A percentile compares a stretch with the other conserved stretches of the same genome.
phyloP scores from a whole-genome alignment of 1,140 invertebrate species.

The Cyphomyrmex costatus region DNA sequence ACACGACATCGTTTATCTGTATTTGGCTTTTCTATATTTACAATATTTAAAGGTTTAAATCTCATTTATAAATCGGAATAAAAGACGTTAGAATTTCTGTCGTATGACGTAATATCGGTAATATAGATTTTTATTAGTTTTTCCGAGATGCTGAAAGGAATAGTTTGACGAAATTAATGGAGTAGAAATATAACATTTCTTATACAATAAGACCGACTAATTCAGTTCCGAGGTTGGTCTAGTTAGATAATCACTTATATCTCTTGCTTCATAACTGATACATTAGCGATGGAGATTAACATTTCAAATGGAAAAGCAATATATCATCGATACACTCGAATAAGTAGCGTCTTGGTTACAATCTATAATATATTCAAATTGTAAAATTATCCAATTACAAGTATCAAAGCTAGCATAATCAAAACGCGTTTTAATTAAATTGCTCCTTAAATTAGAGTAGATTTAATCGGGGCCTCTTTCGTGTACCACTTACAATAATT shows the following conservation, averaged over 20 bases:
- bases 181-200: slow-evolving; percentile 18
- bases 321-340: neutral
- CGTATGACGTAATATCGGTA: too few species aligned
- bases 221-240: slow-evolving; percentile 6
- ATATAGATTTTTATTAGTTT: neutral
- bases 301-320: slow-evolving; percentile 16
- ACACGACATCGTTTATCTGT: too few species aligned
- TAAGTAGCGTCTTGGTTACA: neutral
- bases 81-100: neutral
- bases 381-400: slow-evolving; percentile 34
- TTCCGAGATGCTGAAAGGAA: neutral
- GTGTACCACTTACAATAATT: slow-evolving; percentile 75
- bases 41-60: too few species aligned
- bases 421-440: slow-evolving; percentile 28
- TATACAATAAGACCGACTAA: neutral
- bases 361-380: neutral
- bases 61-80: neutral
- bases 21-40: too few species aligned
- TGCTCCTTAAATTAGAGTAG: slow-evolving; percentile 52
- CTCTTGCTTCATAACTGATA: neutral
- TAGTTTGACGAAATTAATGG: slow-evolving; percentile 8
- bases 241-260: neutral
- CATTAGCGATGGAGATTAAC: neutral
- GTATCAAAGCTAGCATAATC: slow-evolving; percentile 2
- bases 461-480: slow-evolving; percentile 76